A percentile compares a stretch with the other conserved stretches of the same genome.
Conservation (phyloP, 2,797 vertebrate genomes). For the Oophaga sylvatica region DNA sequence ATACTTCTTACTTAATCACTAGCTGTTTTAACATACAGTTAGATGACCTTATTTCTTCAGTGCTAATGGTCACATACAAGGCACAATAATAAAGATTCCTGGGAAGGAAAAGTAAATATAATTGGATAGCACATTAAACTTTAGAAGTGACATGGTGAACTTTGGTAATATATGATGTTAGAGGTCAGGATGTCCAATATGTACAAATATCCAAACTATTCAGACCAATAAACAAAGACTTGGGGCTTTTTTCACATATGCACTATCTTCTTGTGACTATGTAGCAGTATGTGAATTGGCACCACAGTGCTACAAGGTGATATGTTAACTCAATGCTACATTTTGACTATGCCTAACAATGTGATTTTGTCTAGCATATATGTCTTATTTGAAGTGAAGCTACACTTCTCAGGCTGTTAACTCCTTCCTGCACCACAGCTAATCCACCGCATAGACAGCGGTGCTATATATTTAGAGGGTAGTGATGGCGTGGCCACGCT, state of each 20-base stretch:
- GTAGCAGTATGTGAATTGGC: background rate
- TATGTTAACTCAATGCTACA: background rate
- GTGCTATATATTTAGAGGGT: background rate
- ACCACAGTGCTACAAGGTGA: background rate
- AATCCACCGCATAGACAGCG: background rate
- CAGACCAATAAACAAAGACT: background rate
- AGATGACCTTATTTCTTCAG: conserved; percentile 1
- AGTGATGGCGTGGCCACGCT: background rate
- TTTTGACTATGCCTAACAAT: background rate
- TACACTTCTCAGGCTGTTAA: background rate
- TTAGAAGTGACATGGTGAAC: background rate
- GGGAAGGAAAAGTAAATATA: conserved; percentile 23
- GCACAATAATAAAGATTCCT: conserved; percentile 12
- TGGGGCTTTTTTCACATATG: background rate
- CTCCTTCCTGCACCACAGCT: background rate
- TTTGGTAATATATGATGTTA: background rate
- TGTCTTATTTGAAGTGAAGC: background rate
- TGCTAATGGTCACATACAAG: background rate
- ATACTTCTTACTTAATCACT: conserved; percentile 22
- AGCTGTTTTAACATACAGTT: background rate
- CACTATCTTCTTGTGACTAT: background rate
- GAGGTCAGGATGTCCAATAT: background rate
- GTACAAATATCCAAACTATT: background rate
- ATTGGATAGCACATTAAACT: background rate
- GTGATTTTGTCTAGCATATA: background rate